Evolutionary conservation across 2,888 invertebrate species (phyloP).

Genomic region (Parnassius glacialis): DNA sequence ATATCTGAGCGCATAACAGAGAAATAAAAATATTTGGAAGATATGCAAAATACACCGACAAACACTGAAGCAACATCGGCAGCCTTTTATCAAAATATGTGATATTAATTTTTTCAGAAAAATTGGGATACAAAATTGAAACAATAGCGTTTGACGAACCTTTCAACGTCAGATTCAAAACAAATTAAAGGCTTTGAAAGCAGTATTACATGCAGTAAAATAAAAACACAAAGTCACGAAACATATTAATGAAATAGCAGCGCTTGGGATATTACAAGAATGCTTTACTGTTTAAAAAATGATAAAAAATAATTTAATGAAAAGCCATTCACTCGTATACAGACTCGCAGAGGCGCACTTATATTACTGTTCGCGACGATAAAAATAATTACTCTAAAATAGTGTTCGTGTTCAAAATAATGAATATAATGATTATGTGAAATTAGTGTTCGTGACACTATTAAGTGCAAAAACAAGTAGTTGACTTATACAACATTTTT

Average conservation of each 20-base stretch:
- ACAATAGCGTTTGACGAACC: constrained; percentile 10
- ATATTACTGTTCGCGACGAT: background rate
- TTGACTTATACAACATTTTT: too few relatives aligned
- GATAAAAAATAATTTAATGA: too few relatives aligned
- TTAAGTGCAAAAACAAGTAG: too few relatives aligned
- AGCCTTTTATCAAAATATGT: too few relatives aligned
- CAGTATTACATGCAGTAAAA: background rate
- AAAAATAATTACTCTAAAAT: too few relatives aligned
- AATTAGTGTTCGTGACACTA: too few relatives aligned
- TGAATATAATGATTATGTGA: too few relatives aligned
- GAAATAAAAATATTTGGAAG: background rate
- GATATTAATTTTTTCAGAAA: background rate
- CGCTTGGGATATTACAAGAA: background rate
- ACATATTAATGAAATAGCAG: constrained; percentile 8
- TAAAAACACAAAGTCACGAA: constrained; percentile 19
- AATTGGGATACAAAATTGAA: background rate
- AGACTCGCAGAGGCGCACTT: background rate
- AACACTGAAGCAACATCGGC: too few relatives aligned
- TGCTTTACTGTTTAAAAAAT: background rate
- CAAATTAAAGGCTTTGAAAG: constrained; percentile 19
- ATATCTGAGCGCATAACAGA: too few relatives aligned
- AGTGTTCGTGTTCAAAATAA: too few relatives aligned
- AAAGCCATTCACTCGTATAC: background rate
- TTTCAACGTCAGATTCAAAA: constrained; percentile 12
- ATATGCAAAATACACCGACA: too few relatives aligned